Conservation (phyloP, 2,797 vertebrate genomes). For the Neostethus bicornis region DNA sequence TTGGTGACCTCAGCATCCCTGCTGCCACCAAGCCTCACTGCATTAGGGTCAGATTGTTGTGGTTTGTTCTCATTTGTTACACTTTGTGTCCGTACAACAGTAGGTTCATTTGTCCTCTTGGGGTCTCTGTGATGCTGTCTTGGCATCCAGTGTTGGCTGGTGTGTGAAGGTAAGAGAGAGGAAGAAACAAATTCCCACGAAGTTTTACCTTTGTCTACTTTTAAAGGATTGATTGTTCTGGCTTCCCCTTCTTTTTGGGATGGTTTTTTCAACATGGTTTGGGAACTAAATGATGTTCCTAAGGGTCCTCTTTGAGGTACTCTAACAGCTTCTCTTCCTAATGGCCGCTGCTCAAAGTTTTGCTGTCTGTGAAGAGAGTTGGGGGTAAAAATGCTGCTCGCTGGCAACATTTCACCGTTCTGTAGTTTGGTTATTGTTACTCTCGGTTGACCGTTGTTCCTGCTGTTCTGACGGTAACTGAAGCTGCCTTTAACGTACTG, state of each 20-base stretch:
- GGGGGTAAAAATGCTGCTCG: conserved; percentile 5
- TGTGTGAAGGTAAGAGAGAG: conserved; percentile 13
- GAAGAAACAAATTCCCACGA: conserved; percentile 3
- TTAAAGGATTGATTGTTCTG: not conserved
- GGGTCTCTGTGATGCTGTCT: conserved; percentile 11
- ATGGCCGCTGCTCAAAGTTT: not conserved
- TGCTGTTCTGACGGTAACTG: conserved; percentile 3
- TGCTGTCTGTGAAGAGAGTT: not conserved
- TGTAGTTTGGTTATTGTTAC: conserved; percentile 3
- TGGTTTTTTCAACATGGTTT: conserved; percentile 18
- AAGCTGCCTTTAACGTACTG: conserved; percentile 1
- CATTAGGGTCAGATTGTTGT: not conserved
- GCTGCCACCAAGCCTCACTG: conserved; percentile 14
- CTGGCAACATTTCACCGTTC: conserved; percentile 13
- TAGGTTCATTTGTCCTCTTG: conserved; percentile 27
- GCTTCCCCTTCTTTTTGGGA: not conserved
- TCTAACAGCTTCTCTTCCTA: not conserved
- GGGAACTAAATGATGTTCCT: conserved; percentile 6
- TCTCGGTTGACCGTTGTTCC: not conserved
- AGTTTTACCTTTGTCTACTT: not conserved
- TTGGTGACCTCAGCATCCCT: conserved; percentile 20
- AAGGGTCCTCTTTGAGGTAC: not conserved
- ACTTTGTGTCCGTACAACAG: not conserved
- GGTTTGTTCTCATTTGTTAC: conserved; percentile 14
- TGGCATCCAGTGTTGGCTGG: conserved; percentile 11